Percentiles rank a stretch among this genome's conserved stretches.
phyloP scores from a whole-genome alignment of 1,140 invertebrate species.

The Camponotus pennsylvanicus region DNA sequence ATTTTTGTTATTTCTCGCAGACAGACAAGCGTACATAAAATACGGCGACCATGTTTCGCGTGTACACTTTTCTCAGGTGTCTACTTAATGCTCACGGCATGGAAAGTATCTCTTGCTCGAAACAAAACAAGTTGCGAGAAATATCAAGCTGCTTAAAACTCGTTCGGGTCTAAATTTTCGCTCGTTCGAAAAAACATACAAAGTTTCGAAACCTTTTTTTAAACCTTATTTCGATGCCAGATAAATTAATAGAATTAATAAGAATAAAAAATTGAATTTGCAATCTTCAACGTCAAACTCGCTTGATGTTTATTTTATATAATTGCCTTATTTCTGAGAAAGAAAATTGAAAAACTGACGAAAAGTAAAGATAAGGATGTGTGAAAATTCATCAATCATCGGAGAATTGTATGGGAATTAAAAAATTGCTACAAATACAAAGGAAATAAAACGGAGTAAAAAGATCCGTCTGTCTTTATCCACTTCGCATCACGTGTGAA shows the following conservation, averaged over 20 bases:
- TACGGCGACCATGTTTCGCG: conserved; percentile 12
- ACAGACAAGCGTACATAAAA: background rate
- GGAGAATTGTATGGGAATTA: background rate
- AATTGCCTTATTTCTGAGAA: background rate
- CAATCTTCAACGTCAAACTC: too few species aligned
- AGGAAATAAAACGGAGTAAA: too few species aligned
- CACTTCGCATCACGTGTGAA: too few species aligned
- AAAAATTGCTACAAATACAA: too few species aligned
- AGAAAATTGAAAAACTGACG: background rate
- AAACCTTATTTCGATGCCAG: too few species aligned
- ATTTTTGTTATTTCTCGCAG: background rate
- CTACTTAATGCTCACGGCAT: conserved; percentile 72
- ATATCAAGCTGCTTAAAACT: conserved; percentile 70
- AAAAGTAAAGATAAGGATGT: background rate
- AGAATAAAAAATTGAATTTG: background rate
- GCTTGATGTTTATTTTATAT: too few species aligned
- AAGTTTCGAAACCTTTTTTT: background rate
- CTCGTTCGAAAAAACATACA: background rate
- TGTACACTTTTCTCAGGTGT: conserved; percentile 65
- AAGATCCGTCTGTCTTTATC: too few species aligned
- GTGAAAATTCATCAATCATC: background rate
- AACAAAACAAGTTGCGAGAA: conserved; percentile 70
- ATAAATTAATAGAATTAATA: background rate
- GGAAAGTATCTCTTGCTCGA: conserved; percentile 70
- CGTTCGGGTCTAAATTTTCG: conserved; percentile 66